Percentiles rank a stretch among this genome's conserved stretches.
Conservation (phyloP, 2,113 vertebrate genomes). For the Lucifuga dentata region DNA sequence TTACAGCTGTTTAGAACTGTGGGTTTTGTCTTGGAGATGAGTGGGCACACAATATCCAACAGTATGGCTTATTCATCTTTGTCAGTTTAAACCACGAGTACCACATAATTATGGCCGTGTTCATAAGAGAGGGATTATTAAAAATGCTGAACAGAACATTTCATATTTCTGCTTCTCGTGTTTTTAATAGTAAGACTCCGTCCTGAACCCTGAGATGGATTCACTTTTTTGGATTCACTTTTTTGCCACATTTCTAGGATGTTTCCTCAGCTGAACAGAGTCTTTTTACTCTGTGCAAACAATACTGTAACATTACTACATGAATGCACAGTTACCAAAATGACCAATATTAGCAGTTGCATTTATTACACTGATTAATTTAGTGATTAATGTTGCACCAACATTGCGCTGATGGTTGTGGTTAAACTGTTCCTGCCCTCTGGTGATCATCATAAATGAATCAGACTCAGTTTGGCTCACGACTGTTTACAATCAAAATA, state of each 20-base stretch:
- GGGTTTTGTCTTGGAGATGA: slow-evolving; percentile 64
- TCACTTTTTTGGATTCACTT: slow-evolving; percentile 66
- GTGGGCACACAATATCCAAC: slow-evolving; percentile 72
- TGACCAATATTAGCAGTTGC: too few relatives aligned
- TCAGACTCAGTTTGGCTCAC: slow-evolving; percentile 32
- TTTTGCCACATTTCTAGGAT: slow-evolving; percentile 54
- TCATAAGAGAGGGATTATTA: slow-evolving; percentile 57
- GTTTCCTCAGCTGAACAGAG: slow-evolving; percentile 36
- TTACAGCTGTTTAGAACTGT: slow-evolving; percentile 67
- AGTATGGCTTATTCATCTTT: slow-evolving; percentile 76
- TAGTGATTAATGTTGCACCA: slow-evolving; percentile 38
- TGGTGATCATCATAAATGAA: not conserved
- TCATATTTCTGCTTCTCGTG: slow-evolving; percentile 74
- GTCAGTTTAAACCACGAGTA: slow-evolving; percentile 63
- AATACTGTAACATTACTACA: slow-evolving; percentile 29
- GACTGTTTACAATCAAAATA: slow-evolving; percentile 43
- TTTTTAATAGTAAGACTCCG: slow-evolving; percentile 63
- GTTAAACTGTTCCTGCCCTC: slow-evolving; percentile 44
- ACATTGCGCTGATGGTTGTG: slow-evolving; percentile 30
- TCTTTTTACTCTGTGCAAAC: slow-evolving; percentile 47
- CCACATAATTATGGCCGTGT: slow-evolving; percentile 69
- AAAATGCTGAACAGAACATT: slow-evolving; percentile 62
- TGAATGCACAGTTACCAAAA: slow-evolving; percentile 18
- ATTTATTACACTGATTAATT: slow-evolving; percentile 23
- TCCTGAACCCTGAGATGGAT: slow-evolving; percentile 37